Evolutionary conservation across 1,140 invertebrate genomes (phyloP).

Genomic region (Mycetomoellerius zeteki): DNA sequence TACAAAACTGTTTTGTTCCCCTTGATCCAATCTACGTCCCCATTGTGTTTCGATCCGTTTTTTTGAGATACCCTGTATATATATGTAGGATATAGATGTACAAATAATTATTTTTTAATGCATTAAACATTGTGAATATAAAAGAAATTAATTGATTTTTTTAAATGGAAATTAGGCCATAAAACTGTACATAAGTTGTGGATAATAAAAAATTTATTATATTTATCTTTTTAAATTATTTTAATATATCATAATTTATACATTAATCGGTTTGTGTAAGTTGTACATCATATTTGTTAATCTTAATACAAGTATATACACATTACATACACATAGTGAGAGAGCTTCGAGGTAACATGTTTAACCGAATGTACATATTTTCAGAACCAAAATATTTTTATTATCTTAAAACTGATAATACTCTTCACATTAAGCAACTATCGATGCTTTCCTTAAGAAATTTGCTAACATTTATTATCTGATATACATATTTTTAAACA

Average conservation of each 20-base stretch:
- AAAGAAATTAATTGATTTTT: constrained; percentile 14
- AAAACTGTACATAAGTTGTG: background rate
- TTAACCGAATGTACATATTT: background rate
- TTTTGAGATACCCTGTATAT: no score
- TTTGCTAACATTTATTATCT: constrained; percentile 27
- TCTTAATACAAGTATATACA: constrained; percentile 20
- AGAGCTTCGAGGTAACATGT: constrained; percentile 44
- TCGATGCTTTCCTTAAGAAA: background rate
- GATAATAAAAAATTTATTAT: constrained; percentile 35
- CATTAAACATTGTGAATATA: background rate
- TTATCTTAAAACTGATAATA: constrained; percentile 43
- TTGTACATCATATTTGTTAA: background rate
- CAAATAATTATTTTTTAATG: background rate
- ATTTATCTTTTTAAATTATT: constrained; percentile 21
- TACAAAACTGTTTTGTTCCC: no score
- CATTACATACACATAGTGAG: constrained; percentile 18
- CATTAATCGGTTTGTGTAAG: constrained; percentile 21
- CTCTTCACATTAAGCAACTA: background rate
- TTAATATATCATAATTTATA: constrained; percentile 32
- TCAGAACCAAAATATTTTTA: constrained; percentile 4
- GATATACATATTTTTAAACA: constrained; percentile 8
- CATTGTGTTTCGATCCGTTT: no score
- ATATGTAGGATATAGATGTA: background rate
- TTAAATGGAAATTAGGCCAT: background rate
- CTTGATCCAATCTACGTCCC: no score